A percentile compares a stretch with the other conserved stretches of the same genome.
Conservation (phyloP, 2,113 vertebrate genomes). For the Scartelaos histophorus region DNA sequence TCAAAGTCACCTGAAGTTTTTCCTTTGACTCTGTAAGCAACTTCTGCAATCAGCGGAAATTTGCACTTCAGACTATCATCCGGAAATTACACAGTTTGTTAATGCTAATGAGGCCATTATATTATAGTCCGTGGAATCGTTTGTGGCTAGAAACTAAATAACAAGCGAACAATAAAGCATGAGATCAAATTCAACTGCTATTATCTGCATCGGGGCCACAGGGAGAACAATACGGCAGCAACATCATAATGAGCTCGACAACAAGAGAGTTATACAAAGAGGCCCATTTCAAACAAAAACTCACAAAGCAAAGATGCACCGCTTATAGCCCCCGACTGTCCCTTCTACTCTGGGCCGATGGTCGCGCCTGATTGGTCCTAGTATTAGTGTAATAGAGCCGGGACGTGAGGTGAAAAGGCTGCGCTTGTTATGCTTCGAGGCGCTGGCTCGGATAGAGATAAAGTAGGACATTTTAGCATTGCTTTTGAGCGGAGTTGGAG, state of each 20-base stretch:
- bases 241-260: slow-evolving; percentile 31
- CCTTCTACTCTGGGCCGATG: slow-evolving; percentile 24
- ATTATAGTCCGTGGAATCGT: slow-evolving; percentile 19
- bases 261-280: slow-evolving; percentile 23
- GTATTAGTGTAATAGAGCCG: slow-evolving; percentile 11
- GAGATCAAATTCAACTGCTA: slow-evolving; percentile 8
- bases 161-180: slow-evolving; percentile 18
- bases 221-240: slow-evolving; percentile 18
- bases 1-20: slow-evolving; percentile 30
- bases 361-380: slow-evolving; percentile 40
- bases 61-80: slow-evolving; percentile 29
- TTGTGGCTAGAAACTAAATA: slow-evolving; percentile 16
- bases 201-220: slow-evolving; percentile 9
- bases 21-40: slow-evolving; percentile 16
- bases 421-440: slow-evolving; percentile 29
- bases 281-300: slow-evolving; percentile 23
- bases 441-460: slow-evolving; percentile 37
- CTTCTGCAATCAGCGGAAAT: slow-evolving; percentile 41
- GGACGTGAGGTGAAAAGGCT: slow-evolving; percentile 19
- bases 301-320: slow-evolving; percentile 8
- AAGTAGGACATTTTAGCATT: slow-evolving; percentile 55
- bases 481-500: slow-evolving; percentile 36
- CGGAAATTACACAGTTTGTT: slow-evolving; percentile 24
- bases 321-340: slow-evolving; percentile 25
- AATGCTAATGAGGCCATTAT: slow-evolving; percentile 48